A percentile compares a stretch with the other conserved stretches of the same genome.
Evolutionary conservation across 2,888 invertebrate genomes (phyloP).

Genomic region (Aelia acuminata): DNA sequence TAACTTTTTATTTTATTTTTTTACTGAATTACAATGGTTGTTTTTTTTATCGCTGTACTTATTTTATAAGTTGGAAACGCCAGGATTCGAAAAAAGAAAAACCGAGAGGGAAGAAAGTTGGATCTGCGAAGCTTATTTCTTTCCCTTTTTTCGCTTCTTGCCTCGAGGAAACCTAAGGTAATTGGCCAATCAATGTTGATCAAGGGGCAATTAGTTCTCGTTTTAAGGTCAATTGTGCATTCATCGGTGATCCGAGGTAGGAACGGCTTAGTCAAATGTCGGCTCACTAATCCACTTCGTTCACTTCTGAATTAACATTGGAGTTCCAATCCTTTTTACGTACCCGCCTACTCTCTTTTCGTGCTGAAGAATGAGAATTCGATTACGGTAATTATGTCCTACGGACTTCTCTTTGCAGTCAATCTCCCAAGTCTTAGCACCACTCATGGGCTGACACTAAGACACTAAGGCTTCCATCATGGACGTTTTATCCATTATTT

Average conservation of each 20-base stretch:
- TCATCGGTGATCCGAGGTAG: slow-evolving; percentile 31
- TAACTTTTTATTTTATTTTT: no score
- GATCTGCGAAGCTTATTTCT: not conserved
- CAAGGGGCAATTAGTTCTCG: slow-evolving; percentile 25
- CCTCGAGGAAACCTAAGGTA: not conserved
- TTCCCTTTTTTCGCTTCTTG: not conserved
- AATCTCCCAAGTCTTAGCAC: not conserved
- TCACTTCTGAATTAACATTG: slow-evolving; percentile 10
- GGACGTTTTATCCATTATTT: no score
- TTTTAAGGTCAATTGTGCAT: slow-evolving; percentile 26
- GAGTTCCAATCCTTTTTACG: not conserved
- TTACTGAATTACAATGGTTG: no score
- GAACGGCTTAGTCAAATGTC: slow-evolving; percentile 37
- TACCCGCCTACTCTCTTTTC: not conserved
- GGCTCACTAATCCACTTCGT: slow-evolving; percentile 6
- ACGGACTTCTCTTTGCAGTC: not conserved
- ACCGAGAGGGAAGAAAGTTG: no score
- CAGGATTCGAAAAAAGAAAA: not conserved
- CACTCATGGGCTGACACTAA: no score
- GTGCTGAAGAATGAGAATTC: not conserved
- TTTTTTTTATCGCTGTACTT: no score
- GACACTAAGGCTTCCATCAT: no score
- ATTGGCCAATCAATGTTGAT: slow-evolving; percentile 32
- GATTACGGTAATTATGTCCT: not conserved
- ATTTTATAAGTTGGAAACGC: not conserved